These are phyloP conservation scores for Noctuana brunneofusca DNA, from an alignment of 2,888 invertebrate species.

Conservation along the genomic window DNA sequence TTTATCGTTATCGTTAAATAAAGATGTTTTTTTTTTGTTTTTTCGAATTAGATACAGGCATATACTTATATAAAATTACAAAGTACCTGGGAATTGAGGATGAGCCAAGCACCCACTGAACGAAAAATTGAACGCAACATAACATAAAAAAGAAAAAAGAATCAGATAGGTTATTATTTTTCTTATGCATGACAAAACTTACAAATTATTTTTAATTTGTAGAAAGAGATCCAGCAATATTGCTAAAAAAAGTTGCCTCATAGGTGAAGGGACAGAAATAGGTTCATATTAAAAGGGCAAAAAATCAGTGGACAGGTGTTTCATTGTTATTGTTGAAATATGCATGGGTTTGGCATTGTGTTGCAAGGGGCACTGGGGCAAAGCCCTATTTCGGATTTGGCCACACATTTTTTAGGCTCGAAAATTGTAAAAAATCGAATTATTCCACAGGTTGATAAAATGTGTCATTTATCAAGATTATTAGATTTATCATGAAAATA, in stretches of 20 bases:
- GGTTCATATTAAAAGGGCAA: conserved; percentile 28
- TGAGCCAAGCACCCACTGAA: too few relatives aligned
- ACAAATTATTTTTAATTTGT: neutral
- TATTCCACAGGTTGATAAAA: conserved; percentile 1
- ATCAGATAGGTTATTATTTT: too few relatives aligned
- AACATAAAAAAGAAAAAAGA: too few relatives aligned
- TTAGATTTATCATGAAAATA: neutral
- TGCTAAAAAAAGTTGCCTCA: neutral
- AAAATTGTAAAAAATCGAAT: conserved; percentile 1
- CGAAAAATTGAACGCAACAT: too few relatives aligned
- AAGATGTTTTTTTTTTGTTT: too few relatives aligned
- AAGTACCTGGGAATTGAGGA: too few relatives aligned
- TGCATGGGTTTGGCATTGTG: conserved; percentile 55
- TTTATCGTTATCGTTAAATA: too few relatives aligned
- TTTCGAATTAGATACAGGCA: too few relatives aligned
- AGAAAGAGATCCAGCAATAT: neutral
- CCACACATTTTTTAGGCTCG: conserved; percentile 23
- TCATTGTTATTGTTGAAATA: conserved; percentile 60
- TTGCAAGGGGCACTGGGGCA: conserved; percentile 52
- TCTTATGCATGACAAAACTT: neutral
- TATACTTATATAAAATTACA: too few relatives aligned
- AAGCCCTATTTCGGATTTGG: conserved; percentile 43
- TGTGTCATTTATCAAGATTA: conserved; percentile 3
- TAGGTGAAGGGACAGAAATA: conserved; percentile 20
- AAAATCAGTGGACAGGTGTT: conserved; percentile 59